These are phyloP conservation scores for Ectropis crepuscularia DNA, from an alignment of 2,888 invertebrate species.

Conservation along the genomic window DNA sequence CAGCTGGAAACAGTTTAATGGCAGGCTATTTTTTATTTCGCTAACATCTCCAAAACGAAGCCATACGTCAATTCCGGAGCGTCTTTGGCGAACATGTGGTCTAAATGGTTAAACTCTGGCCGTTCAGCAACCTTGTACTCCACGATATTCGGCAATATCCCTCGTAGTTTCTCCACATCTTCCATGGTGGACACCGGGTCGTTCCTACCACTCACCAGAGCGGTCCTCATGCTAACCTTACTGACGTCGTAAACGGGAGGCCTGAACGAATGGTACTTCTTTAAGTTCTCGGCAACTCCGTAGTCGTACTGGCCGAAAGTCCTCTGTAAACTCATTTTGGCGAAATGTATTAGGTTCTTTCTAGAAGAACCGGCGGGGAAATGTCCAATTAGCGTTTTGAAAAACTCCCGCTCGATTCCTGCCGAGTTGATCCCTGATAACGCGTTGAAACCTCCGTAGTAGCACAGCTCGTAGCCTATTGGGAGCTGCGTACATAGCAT, in stretches of 20 bases:
- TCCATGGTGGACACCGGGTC: slow-evolving; percentile 52
- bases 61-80: slow-evolving; percentile 42
- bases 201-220: slow-evolving; percentile 51
- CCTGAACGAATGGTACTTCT: slow-evolving; percentile 42
- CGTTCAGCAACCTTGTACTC: slow-evolving; percentile 40
- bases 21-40: slow-evolving; percentile 29
- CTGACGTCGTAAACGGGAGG: slow-evolving; percentile 58
- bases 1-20: not conserved
- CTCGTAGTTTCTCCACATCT: slow-evolving; percentile 48
- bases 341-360: slow-evolving; percentile 55
- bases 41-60: slow-evolving; percentile 41
- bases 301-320: slow-evolving; percentile 58
- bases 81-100: slow-evolving; percentile 54
- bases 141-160: slow-evolving; percentile 50
- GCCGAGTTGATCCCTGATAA: slow-evolving; percentile 42
- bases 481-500: slow-evolving; percentile 41
- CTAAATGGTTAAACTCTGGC: slow-evolving; percentile 53
- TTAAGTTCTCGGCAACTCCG: slow-evolving; percentile 48
- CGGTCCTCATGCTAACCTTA: slow-evolving; percentile 51
- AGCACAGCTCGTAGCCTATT: slow-evolving; percentile 47
- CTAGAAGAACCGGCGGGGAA: slow-evolving; percentile 56
- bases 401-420: slow-evolving; percentile 52
- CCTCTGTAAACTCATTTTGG: slow-evolving; percentile 47
- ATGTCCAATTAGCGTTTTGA: slow-evolving; percentile 44
- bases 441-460: slow-evolving; percentile 40